Evolutionary conservation across 2,888 invertebrate species (phyloP).

Genomic region (Choreutis nemorana): DNA sequence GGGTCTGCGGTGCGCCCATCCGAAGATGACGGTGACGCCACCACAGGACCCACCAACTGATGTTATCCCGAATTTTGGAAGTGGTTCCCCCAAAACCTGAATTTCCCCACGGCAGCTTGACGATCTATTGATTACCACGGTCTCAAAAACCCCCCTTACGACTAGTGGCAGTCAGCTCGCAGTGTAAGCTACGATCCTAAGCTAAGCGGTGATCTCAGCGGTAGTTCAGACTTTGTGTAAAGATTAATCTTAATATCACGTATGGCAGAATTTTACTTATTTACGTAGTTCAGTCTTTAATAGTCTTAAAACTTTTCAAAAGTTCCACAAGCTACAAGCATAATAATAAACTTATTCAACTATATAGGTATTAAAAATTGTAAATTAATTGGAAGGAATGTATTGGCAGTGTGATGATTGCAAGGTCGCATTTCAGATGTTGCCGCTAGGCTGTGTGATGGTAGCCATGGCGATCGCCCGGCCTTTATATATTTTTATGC

Average conservation of each 20-base stretch:
- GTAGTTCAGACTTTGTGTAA: conserved; percentile 18
- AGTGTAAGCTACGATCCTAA: conserved; percentile 36
- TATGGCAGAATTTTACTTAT: conserved; percentile 8
- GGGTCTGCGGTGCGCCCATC: conserved; percentile 63
- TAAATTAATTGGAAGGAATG: conserved; percentile 22
- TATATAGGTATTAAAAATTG: conserved; percentile 22
- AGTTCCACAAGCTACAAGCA: conserved; percentile 36
- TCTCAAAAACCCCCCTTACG: conserved; percentile 18
- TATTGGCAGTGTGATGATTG: conserved; percentile 22
- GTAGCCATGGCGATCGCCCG: conserved; percentile 29
- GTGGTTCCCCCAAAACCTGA: conserved; percentile 17
- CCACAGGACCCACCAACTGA: conserved; percentile 61
- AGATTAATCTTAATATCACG: conserved; percentile 12
- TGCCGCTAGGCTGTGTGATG: conserved; percentile 26
- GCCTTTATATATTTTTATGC: conserved; percentile 20
- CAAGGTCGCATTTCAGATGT: conserved; percentile 28
- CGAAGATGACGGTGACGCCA: conserved; percentile 59
- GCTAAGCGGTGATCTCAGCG: conserved; percentile 35
- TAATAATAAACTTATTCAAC: conserved; percentile 27
- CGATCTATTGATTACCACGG: conserved; percentile 15
- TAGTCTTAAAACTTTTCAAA: conserved; percentile 5
- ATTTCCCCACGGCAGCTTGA: conserved; percentile 21
- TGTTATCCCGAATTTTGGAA: conserved; percentile 57
- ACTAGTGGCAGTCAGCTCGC: conserved; percentile 36
- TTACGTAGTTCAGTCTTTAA: background rate